Evolutionary conservation across 2,113 vertebrate genomes (phyloP).

Genomic region (Corydoras sp.): DNA sequence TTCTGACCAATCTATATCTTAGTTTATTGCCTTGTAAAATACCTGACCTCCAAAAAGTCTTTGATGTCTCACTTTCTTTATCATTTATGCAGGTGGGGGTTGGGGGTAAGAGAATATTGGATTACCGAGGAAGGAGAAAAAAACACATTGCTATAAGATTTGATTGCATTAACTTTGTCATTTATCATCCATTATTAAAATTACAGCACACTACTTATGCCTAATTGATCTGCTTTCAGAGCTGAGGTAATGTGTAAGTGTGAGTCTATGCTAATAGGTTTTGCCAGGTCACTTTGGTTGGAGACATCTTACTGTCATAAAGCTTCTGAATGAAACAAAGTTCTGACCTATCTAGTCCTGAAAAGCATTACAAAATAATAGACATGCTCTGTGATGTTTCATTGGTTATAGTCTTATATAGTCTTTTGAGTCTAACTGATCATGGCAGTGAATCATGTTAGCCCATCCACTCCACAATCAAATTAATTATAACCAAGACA

Average conservation of each 20-base stretch:
- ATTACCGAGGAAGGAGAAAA: constrained; percentile 31
- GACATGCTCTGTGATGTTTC: too few relatives aligned
- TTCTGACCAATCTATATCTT: too few relatives aligned
- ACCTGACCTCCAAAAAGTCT: too few relatives aligned
- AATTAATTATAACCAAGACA: too few relatives aligned
- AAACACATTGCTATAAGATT: constrained; percentile 31
- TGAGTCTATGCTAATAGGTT: constrained; percentile 47
- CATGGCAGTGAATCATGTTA: too few relatives aligned
- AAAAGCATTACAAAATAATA: too few relatives aligned
- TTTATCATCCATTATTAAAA: constrained; percentile 56
- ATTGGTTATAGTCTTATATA: too few relatives aligned
- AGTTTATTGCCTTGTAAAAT: too few relatives aligned
- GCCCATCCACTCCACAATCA: too few relatives aligned
- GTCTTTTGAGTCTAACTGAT: too few relatives aligned
- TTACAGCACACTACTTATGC: constrained; percentile 25
- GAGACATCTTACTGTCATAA: constrained; percentile 61
- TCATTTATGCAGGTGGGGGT: constrained; percentile 33
- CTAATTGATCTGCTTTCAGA: constrained; percentile 50
- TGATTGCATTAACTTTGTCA: constrained; percentile 50
- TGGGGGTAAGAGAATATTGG: constrained; percentile 24
- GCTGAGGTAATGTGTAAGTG: constrained; percentile 48
- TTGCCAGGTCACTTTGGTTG: constrained; percentile 56
- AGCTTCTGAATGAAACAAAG: constrained; percentile 60
- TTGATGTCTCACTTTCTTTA: constrained; percentile 32
- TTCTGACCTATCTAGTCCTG: too few relatives aligned